Conservation (phyloP, 2,113 vertebrate genomes). For the Cyanoliseus patagonus region DNA sequence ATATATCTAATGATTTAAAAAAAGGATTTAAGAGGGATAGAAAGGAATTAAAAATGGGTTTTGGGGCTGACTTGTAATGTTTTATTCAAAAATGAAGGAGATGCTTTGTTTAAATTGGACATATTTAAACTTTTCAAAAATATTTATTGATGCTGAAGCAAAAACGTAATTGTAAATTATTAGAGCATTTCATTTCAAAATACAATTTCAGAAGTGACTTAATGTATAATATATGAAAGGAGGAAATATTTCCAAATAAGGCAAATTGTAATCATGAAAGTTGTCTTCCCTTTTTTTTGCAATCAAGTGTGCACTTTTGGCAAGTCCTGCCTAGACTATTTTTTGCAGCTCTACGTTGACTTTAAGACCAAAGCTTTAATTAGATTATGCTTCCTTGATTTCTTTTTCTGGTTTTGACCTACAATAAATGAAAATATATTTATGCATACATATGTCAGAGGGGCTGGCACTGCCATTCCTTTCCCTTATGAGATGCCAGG, state of each 20-base stretch:
- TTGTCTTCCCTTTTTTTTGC: background rate
- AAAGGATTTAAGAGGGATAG: background rate
- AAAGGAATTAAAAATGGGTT: background rate
- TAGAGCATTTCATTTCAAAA: background rate
- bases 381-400: background rate
- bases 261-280: background rate
- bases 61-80: background rate
- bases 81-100: background rate
- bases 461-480: background rate
- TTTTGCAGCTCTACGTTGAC: background rate
- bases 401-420: background rate
- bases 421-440: background rate
- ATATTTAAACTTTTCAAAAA: background rate
- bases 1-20: background rate
- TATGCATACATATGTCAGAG: background rate
- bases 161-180: background rate
- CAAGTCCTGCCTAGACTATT: background rate
- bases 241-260: background rate
- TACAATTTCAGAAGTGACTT: background rate
- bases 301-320: background rate
- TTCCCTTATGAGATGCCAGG: background rate
- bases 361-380: background rate
- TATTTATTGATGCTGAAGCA: background rate
- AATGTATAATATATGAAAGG: accelerated
- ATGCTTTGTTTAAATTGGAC: background rate